Base-by-base conservation (phyloP, 1,140 invertebrate genomes). In the Pachypsylla venusta region DNA sequence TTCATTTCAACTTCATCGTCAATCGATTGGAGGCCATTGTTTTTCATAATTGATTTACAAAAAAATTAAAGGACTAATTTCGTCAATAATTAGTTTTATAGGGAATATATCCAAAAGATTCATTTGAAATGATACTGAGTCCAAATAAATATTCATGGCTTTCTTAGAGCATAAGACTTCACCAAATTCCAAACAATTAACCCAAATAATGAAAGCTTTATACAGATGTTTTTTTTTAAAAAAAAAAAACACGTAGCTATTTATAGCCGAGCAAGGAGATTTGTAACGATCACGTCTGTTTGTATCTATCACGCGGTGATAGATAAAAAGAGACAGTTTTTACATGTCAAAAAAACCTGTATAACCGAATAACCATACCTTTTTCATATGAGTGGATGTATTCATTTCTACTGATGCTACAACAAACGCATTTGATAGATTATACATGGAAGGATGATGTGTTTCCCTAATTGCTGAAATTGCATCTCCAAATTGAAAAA, bases 381-480 rank as follows among this genome's bases (percentile, higher is more conserved):
- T 35, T 54, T 60, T 42, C 62, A 78, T 78, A 61, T 75, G 71
- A 25, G 75, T 81, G 63, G 75, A 73, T 80, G 89, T 82, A 67
- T 89, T 79, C 1, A 90, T 66, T 70, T 89, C 85, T 60, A 89
- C 72, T 27, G 73, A 73, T 25, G 81, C 78, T 62, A 74, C 76
- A 0, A 91, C 63, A 19, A 76, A 65, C 12, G 83, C 78, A 70
- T 82, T 74, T 1, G 83, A 81, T 40, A 72, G 67, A 73, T 90
- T 83, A 59, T 79, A 83, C 70, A 89, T 80, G 28, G 81, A 80
- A 0, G 85, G 83, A 69, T 89, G 81, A 69, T 88, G 82, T 1
- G 78, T 81, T 71, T 91, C 84, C 54, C 81, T 75, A 66, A 87
- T 81, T 64, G 74, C 78, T 58, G 79, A 67, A 5, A 91, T 72